Conservation (phyloP, 2,113 vertebrate species). For the Seriola dumerili region DNA sequence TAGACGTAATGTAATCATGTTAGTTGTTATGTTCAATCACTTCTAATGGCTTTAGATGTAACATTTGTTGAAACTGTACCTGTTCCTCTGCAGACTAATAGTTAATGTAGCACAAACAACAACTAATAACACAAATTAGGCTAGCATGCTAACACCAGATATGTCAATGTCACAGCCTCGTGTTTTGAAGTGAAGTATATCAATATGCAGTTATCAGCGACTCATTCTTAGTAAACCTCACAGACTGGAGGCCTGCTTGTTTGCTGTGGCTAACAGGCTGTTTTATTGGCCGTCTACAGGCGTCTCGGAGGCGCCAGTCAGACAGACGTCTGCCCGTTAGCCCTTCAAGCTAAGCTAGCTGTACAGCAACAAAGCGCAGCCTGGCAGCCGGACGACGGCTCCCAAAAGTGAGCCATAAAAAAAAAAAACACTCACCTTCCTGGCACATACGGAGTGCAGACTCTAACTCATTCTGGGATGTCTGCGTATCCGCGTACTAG, state of each 20-base stretch:
- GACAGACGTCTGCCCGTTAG: constrained; percentile 59
- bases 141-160: background rate
- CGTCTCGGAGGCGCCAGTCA: constrained; percentile 73
- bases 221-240: background rate
- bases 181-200: background rate
- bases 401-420: background rate
- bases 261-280: constrained; percentile 26
- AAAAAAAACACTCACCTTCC: constrained; percentile 60
- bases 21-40: background rate
- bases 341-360: constrained; percentile 58
- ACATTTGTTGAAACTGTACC: background rate
- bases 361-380: constrained; percentile 55
- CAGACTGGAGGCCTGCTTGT: background rate
- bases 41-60: background rate
- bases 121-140: background rate
- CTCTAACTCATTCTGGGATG: constrained; percentile 68
- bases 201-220: background rate
- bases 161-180: constrained; percentile 34
- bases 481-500: background rate
- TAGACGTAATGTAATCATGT: background rate
- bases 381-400: background rate
- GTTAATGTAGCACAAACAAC: background rate
- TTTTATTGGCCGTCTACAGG: constrained; percentile 48
- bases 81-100: constrained; percentile 4
- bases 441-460: constrained; percentile 37